Conservation (phyloP, 1,140 invertebrate species). For the Anagrus nilaparvatae region DNA sequence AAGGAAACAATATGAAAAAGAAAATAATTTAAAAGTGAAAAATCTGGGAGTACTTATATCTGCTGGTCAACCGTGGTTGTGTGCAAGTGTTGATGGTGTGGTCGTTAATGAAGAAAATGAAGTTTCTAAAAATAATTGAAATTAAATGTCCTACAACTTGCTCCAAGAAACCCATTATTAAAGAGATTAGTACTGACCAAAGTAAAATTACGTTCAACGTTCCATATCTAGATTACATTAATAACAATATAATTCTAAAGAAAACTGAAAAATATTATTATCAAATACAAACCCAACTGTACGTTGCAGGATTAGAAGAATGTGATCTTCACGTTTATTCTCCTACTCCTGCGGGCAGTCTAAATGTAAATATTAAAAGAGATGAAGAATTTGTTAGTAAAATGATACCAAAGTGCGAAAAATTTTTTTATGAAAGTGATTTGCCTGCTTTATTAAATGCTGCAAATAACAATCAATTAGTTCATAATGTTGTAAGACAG, state of each 20-base stretch:
- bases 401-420: conserved; percentile 15
- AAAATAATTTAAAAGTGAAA: conserved; percentile 13
- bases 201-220: conserved; percentile 19
- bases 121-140: conserved; percentile 19
- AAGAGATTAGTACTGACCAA: too few relatives aligned
- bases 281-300: conserved; percentile 22
- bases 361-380: conserved; percentile 13
- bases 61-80: conserved; percentile 19
- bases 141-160: conserved; percentile 22
- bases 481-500: too few relatives aligned
- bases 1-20: conserved; percentile 13
- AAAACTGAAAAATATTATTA: conserved; percentile 18
- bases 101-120: conserved; percentile 15
- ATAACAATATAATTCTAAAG: conserved; percentile 15
- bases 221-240: conserved; percentile 16
- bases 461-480: not conserved
- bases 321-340: conserved; percentile 23
- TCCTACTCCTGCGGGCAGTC: conserved; percentile 17
- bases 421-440: conserved; percentile 20
- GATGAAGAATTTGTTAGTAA: conserved; percentile 19
- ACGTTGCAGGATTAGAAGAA: conserved; percentile 16
- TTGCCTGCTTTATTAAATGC: conserved; percentile 10
- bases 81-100: conserved; percentile 21
- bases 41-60: conserved; percentile 15
- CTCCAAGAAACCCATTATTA: conserved; percentile 16